Base-by-base conservation (phyloP, 2,113 vertebrate species). In the Neodon shergylaensis region DNA sequence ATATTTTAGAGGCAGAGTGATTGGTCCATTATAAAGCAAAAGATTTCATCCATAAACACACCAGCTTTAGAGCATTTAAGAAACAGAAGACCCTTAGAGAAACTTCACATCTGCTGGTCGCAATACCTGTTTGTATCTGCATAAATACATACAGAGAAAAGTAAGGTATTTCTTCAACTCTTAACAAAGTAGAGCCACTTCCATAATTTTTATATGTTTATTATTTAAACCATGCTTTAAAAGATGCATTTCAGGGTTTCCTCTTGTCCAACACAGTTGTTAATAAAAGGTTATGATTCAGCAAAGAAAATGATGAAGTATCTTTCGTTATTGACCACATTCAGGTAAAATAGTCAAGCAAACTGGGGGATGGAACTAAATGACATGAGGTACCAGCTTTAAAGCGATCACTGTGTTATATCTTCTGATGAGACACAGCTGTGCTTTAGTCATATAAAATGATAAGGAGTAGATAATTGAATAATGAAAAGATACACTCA, bases 351-450 rank as follows among this genome's bases (percentile, higher is more conserved):
- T 97, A 96, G 88, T 97, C 98, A 94, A 88, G 94, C 92, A 98
- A 98, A 98, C 97, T 97, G 94, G 7, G 3, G 98, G 98, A 98
- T 97, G 92, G 76, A 98, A 96, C 91, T 97, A 97, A 98, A 98
- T 98, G 97, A 97, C 83, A 72, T 78, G 90, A 94, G 44, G 86
- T 96, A 31, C 83, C 98, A 95, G 90, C 89, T 96, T 98, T 97
- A 92, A 96, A 98, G 94, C 70, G 42, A 49, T 86, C 81, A 90
- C 61, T 97, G 92, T 97, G 13, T 96, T 98, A 94, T 83, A 61
- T 89, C 58, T 97, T 97, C 90, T 97, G 93, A 98, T 98, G 97
- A 98, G 97, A 97, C 22, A 94, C 93, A 97, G 94, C 95, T 96
- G 39, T 68, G 73, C 97, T 97, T 97, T 90, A 97, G 93, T 97